phyloP scores from a whole-genome alignment of 2,888 invertebrate species.

The Clitarchus hookeri region DNA sequence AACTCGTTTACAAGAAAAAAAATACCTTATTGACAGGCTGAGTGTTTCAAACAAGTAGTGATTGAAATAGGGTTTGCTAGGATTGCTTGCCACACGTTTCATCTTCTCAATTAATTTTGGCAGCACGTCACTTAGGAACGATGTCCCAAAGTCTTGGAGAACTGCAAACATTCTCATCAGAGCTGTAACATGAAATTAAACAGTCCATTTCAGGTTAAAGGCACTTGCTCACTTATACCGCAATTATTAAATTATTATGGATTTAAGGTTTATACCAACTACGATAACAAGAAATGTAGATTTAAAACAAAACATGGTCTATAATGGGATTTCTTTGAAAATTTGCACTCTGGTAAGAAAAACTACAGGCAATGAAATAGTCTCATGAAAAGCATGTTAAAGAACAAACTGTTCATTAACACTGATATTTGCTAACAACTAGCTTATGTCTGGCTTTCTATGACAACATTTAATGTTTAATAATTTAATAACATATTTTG shows the following conservation, averaged over 20 bases:
- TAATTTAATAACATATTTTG: too few relatives aligned
- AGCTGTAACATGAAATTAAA: slow-evolving; percentile 59
- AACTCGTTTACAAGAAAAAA: neutral
- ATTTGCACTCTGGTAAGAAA: too few relatives aligned
- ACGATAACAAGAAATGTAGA: neutral
- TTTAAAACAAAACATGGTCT: too few relatives aligned
- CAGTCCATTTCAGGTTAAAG: neutral
- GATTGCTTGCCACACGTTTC: slow-evolving; percentile 84
- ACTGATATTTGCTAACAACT: too few relatives aligned
- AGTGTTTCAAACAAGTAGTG: slow-evolving; percentile 97
- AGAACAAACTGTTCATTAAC: too few relatives aligned
- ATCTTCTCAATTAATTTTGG: slow-evolving; percentile 86
- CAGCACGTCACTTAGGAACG: slow-evolving; percentile 77
- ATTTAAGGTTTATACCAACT: neutral
- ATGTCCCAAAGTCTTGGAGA: slow-evolving; percentile 79
- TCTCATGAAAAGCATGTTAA: too few relatives aligned
- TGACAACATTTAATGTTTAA: too few relatives aligned
- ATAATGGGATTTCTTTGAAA: too few relatives aligned
- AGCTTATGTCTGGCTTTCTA: too few relatives aligned
- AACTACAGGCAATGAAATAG: too few relatives aligned
- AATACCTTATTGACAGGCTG: slow-evolving; percentile 80
- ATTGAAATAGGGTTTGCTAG: slow-evolving; percentile 96
- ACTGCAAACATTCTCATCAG: slow-evolving; percentile 87
- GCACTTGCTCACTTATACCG: neutral
- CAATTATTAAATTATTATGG: neutral